These are phyloP conservation scores for Hafferia zeledoni DNA, from an alignment of 2,797 vertebrate species.

Conservation along the genomic window DNA sequence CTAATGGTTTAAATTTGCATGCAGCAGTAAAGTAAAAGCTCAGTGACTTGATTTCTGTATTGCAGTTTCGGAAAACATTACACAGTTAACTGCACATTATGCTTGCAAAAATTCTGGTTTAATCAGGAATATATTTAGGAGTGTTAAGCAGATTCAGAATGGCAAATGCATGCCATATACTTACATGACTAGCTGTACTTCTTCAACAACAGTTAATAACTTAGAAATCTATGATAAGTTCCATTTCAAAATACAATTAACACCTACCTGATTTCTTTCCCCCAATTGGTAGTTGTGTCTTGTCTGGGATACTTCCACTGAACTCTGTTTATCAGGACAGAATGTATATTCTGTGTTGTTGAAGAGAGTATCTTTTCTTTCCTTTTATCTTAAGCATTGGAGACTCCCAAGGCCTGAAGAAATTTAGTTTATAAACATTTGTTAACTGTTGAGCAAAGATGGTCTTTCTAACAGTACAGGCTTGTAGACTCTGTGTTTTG, in stretches of 20 bases:
- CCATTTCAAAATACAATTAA: neutral
- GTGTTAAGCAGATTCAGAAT: neutral
- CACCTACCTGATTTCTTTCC: neutral
- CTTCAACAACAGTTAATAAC: neutral
- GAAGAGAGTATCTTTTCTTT: neutral
- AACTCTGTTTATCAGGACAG: neutral
- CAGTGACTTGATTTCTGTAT: constrained; percentile 35
- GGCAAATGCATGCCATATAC: neutral
- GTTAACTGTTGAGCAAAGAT: neutral
- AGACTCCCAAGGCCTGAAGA: neutral
- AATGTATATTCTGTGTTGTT: neutral
- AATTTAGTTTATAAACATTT: neutral
- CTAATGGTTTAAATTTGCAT: constrained; percentile 57
- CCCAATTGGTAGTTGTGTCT: neutral
- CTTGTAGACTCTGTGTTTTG: neutral
- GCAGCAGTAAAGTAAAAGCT: constrained; percentile 46
- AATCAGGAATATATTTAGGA: neutral
- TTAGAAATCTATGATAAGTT: neutral
- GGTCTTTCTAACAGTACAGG: neutral
- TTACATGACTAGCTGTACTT: neutral
- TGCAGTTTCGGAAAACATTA: constrained; percentile 39
- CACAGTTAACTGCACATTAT: constrained; percentile 44
- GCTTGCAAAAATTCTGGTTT: constrained; percentile 48
- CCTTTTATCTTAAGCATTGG: neutral
- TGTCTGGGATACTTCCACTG: neutral